Percentiles rank a stretch among this genome's conserved stretches.
These are phyloP conservation scores for Platycnemis pennipes DNA, from an alignment of 2,888 invertebrate genomes.

Conservation along the genomic window DNA sequence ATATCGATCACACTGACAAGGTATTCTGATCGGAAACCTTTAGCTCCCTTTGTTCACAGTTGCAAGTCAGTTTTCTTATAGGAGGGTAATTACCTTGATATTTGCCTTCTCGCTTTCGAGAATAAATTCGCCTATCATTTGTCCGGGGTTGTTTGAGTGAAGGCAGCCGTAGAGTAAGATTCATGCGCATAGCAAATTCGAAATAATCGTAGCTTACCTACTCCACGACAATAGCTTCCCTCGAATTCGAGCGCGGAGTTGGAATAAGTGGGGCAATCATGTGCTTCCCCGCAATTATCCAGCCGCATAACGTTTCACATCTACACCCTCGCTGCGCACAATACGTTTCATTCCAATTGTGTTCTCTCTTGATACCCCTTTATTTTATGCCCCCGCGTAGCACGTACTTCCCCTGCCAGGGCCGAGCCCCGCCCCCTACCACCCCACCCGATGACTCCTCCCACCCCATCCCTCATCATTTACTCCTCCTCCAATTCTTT, in stretches of 20 bases:
- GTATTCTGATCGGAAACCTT: background rate
- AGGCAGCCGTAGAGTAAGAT: background rate
- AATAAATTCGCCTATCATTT: background rate
- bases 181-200: background rate
- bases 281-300: background rate
- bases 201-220: background rate
- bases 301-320: conserved; percentile 24
- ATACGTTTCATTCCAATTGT: conserved; percentile 39
- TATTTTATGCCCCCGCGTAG: background rate
- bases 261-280: conserved; percentile 29
- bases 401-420: background rate
- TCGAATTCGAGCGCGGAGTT: background rate
- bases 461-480: background rate
- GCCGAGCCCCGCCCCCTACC: background rate
- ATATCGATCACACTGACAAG: too few species aligned
- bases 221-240: background rate
- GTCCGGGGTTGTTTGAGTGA: background rate
- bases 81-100: background rate
- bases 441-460: background rate
- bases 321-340: background rate
- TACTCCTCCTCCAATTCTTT: background rate
- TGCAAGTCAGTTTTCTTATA: background rate
- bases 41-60: background rate
- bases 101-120: background rate
- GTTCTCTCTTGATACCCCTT: conserved; percentile 9